Evolutionary conservation across 1,140 invertebrate genomes (phyloP), one percentile per base, ranked within the genome.

Genomic region (Brachionus koreanus): DNA sequence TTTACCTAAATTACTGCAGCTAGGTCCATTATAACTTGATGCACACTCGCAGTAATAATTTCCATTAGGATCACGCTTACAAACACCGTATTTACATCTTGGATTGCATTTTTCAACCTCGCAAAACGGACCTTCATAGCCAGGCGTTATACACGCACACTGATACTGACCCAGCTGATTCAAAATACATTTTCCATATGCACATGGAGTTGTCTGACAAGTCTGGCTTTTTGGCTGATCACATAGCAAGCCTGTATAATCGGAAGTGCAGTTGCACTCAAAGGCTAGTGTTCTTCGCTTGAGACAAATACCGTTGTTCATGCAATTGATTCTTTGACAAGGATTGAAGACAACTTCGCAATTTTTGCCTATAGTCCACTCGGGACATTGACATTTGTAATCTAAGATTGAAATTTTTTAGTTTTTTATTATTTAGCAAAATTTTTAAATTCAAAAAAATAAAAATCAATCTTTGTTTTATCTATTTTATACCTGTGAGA

Each of bases 321-420:
- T 79, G n/a, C 76, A 79, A 25, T 65, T 79, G 35, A 79, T 49
- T 79, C 76, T 57, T 57, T 65, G 49, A 35, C 76, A 79, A 3
- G 76, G 76, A 16, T 79, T 79, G 25, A 79, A 79, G 33, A 79
- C 76, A 42, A 79, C 76, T 29, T 79, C 76, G 23, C 76, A 79
- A 65, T 79, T 79, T 65, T 79, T 79, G 5, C 76, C 76, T 12
- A 79, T 79, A 16, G 76, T 79, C 76, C 76, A 79, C 13, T 79
- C 76, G 13, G 76, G 76, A 79, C 76, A 79, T 61, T 79, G 76
- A 42, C 76, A 79, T 43, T 13, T 79, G 25, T 79, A 79, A 61
- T 79, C 76, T 79, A 16, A 33, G 16, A 23, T 16, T 6, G 6
- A 12, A 49, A 7, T 7, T 39, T 74, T 29, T 2, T 29, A 2